A percentile compares a stretch with the other conserved stretches of the same genome.
These are phyloP conservation scores for Epicampocera succincta DNA, from an alignment of 2,888 invertebrate species.

Conservation along the genomic window DNA sequence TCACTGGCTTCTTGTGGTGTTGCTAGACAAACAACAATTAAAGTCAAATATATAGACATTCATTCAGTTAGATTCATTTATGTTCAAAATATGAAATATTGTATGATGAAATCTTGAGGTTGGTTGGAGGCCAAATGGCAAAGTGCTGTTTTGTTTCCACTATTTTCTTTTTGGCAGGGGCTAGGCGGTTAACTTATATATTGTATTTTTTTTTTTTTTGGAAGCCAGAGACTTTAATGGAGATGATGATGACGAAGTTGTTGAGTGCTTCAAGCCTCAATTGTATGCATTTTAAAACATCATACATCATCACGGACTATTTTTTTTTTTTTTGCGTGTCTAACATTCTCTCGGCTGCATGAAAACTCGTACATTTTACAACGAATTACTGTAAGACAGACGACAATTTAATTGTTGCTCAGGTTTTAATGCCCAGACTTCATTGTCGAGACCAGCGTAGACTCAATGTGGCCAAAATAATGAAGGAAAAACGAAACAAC, in stretches of 20 bases:
- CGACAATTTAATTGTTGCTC: slow-evolving; percentile 66
- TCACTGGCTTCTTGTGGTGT: slow-evolving; percentile 21
- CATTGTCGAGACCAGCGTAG: slow-evolving; percentile 40
- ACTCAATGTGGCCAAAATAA: slow-evolving; percentile 61
- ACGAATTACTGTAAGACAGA: slow-evolving; percentile 46
- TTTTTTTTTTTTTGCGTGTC: slow-evolving; percentile 11
- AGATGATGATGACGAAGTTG: slow-evolving; percentile 60
- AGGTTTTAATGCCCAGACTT: slow-evolving; percentile 59
- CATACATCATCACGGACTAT: slow-evolving; percentile 47
- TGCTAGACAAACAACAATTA: slow-evolving; percentile 40
- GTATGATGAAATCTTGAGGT: slow-evolving; percentile 67
- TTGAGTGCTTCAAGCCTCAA: slow-evolving; percentile 41
- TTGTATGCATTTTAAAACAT: slow-evolving; percentile 11
- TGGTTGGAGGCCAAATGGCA: slow-evolving; percentile 68
- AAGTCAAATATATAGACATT: slow-evolving; percentile 34
- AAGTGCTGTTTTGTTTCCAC: slow-evolving; percentile 53
- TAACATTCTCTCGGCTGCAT: slow-evolving; percentile 20
- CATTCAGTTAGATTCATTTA: slow-evolving; percentile 51
- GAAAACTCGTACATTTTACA: slow-evolving; percentile 24
- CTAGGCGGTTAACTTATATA: slow-evolving; percentile 25
- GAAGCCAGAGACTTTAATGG: slow-evolving; percentile 59
- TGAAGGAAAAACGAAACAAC: slow-evolving; percentile 5
- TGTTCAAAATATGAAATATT: slow-evolving; percentile 51
- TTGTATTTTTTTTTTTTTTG: too few relatives aligned
- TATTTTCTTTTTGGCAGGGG: slow-evolving; percentile 13